These are phyloP conservation scores for Ectobius pallidus DNA, from an alignment of 2,888 invertebrate species.

Conservation along the genomic window DNA sequence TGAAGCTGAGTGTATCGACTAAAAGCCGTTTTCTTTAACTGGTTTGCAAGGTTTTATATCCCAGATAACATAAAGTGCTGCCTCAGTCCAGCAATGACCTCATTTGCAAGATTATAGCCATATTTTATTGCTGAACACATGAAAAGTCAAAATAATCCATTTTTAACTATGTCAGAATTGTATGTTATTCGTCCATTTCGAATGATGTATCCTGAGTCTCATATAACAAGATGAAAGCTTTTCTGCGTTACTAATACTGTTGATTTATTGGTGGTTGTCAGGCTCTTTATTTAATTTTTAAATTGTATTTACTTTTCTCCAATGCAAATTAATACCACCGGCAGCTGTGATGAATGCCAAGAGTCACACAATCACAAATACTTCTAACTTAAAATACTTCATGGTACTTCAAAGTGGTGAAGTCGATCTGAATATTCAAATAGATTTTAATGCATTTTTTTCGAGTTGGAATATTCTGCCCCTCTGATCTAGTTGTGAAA, in stretches of 20 bases:
- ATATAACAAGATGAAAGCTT: slow-evolving; percentile 9
- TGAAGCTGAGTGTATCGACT: background rate
- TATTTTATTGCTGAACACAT: slow-evolving; percentile 13
- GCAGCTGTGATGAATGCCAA: no score
- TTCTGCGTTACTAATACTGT: background rate
- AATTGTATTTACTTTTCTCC: no score
- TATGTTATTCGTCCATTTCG: background rate
- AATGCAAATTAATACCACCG: no score
- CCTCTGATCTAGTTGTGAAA: no score
- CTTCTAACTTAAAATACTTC: no score
- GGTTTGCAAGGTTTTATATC: slow-evolving; percentile 15
- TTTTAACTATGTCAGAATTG: background rate
- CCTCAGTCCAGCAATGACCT: background rate
- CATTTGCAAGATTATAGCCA: slow-evolving; percentile 14
- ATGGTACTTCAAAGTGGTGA: no score
- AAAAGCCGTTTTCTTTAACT: slow-evolving; percentile 6
- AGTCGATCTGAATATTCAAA: no score
- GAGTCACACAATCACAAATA: no score
- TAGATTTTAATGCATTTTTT: no score
- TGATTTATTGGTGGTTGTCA: background rate
- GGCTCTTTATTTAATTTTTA: no score
- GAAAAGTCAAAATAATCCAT: slow-evolving; percentile 9
- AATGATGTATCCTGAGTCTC: background rate
- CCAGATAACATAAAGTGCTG: slow-evolving; percentile 6
- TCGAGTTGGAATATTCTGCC: no score